A percentile compares a stretch with the other conserved stretches of the same genome.
phyloP scores from a whole-genome alignment of 2,888 invertebrate species.

The Opisthograptis luteolata region DNA sequence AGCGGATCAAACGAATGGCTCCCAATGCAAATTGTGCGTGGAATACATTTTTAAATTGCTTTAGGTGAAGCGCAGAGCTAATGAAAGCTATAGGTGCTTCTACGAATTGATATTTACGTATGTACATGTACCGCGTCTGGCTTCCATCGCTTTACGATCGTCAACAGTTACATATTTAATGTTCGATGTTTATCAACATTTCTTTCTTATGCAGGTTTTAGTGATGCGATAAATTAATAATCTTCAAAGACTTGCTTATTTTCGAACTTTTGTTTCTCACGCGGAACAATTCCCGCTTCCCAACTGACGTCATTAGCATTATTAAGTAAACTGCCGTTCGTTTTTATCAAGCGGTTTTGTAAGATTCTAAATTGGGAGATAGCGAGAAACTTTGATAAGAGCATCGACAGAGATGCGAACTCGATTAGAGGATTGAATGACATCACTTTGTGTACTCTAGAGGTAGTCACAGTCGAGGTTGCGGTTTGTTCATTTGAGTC shows the following conservation, averaged over 20 bases:
- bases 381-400: conserved; percentile 55
- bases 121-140: conserved; percentile 72
- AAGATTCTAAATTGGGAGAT: conserved; percentile 51
- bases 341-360: conserved; percentile 52
- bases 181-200: conserved; percentile 84
- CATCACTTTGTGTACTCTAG: conserved; percentile 56
- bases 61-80: conserved; percentile 59
- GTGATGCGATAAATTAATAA: conserved; percentile 81
- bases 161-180: conserved; percentile 84
- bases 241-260: conserved; percentile 82
- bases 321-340: conserved; percentile 59
- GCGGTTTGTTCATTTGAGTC: conserved; percentile 66
- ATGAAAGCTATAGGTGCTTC: conserved; percentile 48
- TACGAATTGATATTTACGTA: conserved; percentile 63
- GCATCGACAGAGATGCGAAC: conserved; percentile 60
- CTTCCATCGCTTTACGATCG: conserved; percentile 79
- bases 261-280: conserved; percentile 79
- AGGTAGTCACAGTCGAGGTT: conserved; percentile 48
- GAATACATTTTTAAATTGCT: conserved; percentile 69
- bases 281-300: conserved; percentile 41
- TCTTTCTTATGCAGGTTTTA: conserved; percentile 84
- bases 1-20: conserved; percentile 66
- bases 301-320: conserved; percentile 65
- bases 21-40: conserved; percentile 70
- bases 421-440: conserved; percentile 60